Evolutionary conservation across 2,888 invertebrate genomes (phyloP), one percentile per base, ranked within the genome.

Genomic region (Drosophila prolongata): DNA sequence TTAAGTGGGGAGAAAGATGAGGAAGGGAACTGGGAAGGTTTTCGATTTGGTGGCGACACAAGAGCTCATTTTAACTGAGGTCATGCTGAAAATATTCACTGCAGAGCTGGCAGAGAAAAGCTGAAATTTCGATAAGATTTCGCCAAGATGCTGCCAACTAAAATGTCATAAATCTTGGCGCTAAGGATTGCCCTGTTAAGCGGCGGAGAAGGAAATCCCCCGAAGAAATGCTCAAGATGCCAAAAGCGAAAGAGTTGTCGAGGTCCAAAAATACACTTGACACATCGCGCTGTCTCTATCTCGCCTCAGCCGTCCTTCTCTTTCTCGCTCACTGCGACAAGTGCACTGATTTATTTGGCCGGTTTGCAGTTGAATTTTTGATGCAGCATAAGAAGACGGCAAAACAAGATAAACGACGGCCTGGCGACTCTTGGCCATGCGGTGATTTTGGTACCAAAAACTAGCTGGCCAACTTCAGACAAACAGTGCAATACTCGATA

Each of bases 81-180:
- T 81, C 86, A 87, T 69, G 73, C 62, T 62, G 59, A 70, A 85
- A 85, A 79, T 74, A 85, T 87, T 71, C 85, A 73, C 58, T 76
- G 49, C 79, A 46, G 30, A 34, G 44, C 69, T 65, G 55, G 69
- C 78, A 91, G 69, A 68, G 55, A 66, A 69, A 69, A 54, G 69
- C 69, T 27, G 46, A 55, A 90, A 84, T 80, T 90, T 89, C 90
- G 92, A 92, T 92, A 91, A 92, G 92, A 92, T 91, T 91, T 90
- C 91, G 90, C 75, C 73, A 64, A 70, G 90, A 90, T 90, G 91
- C 83, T 92, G 91, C 92, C 92, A 92, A 91, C 90, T 89, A 87
- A 89, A 91, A 81, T 86, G 79, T 88, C 90, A 91, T 92, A 92
- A 92, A 92, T 92, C 92, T 92, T 79, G 67, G 80, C 85, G 86